Percentiles rank a stretch among this genome's conserved stretches.
Conservation (phyloP, 2,113 vertebrate species). For the Corythornis madagascariensis region DNA sequence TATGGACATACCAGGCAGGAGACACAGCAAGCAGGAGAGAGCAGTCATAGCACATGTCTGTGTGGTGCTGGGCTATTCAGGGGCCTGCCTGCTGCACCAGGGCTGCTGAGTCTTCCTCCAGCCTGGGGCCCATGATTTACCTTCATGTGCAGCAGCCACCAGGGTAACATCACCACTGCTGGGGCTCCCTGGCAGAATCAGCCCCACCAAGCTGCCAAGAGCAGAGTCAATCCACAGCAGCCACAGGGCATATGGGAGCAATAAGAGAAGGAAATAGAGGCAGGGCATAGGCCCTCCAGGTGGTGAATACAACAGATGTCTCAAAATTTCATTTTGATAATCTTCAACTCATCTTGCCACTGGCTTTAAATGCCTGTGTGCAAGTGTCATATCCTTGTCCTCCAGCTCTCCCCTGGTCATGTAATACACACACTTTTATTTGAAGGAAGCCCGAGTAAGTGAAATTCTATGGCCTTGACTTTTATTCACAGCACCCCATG, state of each 20-base stretch:
- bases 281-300: neutral
- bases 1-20: neutral
- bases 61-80: fast-evolving
- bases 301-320: neutral
- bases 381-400: neutral
- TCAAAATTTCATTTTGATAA: conserved; percentile 2
- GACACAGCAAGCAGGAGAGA: neutral
- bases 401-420: neutral
- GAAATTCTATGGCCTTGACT: conserved; percentile 23
- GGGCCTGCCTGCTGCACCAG: neutral
- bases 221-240: neutral
- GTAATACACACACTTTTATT: neutral
- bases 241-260: neutral
- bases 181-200: fast-evolving
- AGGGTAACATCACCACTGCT: neutral
- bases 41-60: neutral
- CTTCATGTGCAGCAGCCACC: neutral
- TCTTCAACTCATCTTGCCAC: neutral
- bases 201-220: neutral
- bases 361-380: neutral
- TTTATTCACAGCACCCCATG: conserved; percentile 1
- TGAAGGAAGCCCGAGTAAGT: conserved; percentile 14
- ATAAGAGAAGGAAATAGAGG: neutral
- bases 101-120: neutral
- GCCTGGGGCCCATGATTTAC: fast-evolving